Conservation (phyloP, 1,140 invertebrate species). For the Rhopalosiphum padi region DNA sequence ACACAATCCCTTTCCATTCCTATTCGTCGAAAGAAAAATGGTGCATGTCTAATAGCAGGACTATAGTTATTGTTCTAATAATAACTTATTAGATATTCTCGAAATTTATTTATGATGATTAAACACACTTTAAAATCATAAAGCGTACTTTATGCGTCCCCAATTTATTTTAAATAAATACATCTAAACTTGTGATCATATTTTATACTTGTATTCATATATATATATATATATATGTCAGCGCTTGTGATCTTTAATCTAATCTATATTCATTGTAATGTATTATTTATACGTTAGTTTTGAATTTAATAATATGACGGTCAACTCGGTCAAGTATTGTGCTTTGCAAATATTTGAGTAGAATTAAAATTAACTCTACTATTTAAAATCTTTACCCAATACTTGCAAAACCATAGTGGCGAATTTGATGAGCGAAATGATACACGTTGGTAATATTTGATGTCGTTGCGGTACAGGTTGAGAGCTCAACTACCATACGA, state of each 20-base stretch:
- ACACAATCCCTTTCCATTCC: too few relatives aligned
- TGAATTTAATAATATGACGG: neutral
- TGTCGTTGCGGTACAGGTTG: neutral
- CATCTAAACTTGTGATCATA: too few relatives aligned
- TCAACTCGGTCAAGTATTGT: neutral
- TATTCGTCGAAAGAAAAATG: too few relatives aligned
- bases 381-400: neutral
- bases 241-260: neutral
- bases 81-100: too few relatives aligned
- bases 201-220: too few relatives aligned
- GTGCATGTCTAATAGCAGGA: too few relatives aligned
- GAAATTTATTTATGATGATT: too few relatives aligned
- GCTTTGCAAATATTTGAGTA: neutral
- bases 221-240: too few relatives aligned
- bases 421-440: neutral
- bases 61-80: too few relatives aligned
- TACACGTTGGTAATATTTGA: neutral
- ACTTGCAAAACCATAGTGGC: neutral
- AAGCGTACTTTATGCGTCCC: too few relatives aligned
- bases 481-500: neutral
- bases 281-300: neutral
- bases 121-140: too few relatives aligned
- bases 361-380: neutral
- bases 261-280: neutral
- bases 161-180: too few relatives aligned